Evolutionary conservation across 1,140 invertebrate genomes (phyloP).

Genomic region (Goniozus legneri): DNA sequence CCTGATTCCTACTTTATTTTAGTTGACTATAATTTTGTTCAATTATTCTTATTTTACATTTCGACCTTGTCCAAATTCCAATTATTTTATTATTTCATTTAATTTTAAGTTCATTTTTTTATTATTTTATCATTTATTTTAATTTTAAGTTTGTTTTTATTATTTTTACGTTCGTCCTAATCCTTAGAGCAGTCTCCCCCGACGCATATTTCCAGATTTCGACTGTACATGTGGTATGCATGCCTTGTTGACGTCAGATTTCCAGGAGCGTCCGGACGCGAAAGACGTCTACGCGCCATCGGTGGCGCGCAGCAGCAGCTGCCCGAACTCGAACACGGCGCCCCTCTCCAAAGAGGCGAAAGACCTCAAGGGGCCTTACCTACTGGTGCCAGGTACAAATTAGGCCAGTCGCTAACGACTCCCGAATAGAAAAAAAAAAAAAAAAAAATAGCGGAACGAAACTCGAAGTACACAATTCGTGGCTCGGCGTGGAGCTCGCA

Average conservation of each 20-base stretch:
- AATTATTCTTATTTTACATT: conserved; percentile 6
- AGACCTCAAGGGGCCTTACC: conserved; percentile 71
- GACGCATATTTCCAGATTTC: conserved; percentile 49
- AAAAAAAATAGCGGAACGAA: too few relatives aligned
- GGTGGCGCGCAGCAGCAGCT: conserved; percentile 52
- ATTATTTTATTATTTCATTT: conserved; percentile 11
- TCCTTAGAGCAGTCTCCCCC: too few relatives aligned
- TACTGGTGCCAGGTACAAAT: conserved; percentile 71
- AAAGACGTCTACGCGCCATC: conserved; percentile 40
- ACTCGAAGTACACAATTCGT: too few relatives aligned
- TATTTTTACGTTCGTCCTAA: too few relatives aligned
- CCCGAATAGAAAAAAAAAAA: too few relatives aligned
- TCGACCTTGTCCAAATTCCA: conserved; percentile 2
- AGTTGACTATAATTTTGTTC: conserved; percentile 12
- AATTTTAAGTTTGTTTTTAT: conserved; percentile 14
- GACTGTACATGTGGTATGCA: conserved; percentile 54
- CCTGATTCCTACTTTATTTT: conserved; percentile 10
- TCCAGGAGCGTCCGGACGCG: conserved; percentile 57
- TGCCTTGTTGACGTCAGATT: conserved; percentile 60
- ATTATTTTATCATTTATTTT: conserved; percentile 9
- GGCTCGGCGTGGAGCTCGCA: too few relatives aligned
- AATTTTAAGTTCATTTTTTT: conserved; percentile 20
- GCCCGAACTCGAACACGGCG: conserved; percentile 58
- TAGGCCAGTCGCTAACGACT: conserved; percentile 46
- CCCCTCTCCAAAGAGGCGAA: conserved; percentile 58